Conservation (phyloP, 2,888 invertebrate genomes). For the Orthonevra nobilis region DNA sequence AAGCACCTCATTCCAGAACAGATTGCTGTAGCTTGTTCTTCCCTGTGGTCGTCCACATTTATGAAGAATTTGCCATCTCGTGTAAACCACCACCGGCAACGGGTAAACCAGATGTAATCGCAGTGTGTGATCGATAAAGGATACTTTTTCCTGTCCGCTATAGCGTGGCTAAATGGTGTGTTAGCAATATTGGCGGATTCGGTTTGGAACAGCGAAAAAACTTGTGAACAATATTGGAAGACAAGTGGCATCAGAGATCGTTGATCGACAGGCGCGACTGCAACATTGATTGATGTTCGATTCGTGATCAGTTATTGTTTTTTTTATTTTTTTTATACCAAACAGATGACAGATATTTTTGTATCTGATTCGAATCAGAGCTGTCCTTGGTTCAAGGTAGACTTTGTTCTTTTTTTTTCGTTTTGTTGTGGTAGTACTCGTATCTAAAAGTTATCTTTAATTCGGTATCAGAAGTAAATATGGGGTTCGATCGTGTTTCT, state of each 20-base stretch:
- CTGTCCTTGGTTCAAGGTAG: too few species aligned
- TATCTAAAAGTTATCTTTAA: too few species aligned
- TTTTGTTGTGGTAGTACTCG: too few species aligned
- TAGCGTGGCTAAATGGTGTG: slow-evolving; percentile 46
- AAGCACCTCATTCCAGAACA: slow-evolving; percentile 11
- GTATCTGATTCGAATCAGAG: slow-evolving; percentile 33
- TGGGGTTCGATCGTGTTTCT: too few species aligned
- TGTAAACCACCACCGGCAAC: slow-evolving; percentile 35
- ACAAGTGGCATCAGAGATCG: slow-evolving; percentile 37
- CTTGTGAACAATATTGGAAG: slow-evolving; percentile 53
- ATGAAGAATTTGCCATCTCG: slow-evolving; percentile 27
- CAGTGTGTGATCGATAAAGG: slow-evolving; percentile 27
- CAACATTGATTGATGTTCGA: slow-evolving; percentile 36
- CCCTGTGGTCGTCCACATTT: too few species aligned
- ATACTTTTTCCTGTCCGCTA: background rate
- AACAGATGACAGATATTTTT: slow-evolving; percentile 29
- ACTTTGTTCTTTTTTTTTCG: too few species aligned
- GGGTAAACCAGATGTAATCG: slow-evolving; percentile 44
- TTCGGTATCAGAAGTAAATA: too few species aligned
- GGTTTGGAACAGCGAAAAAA: slow-evolving; percentile 8
- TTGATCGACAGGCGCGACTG: slow-evolving; percentile 53
- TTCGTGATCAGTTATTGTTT: slow-evolving; percentile 30
- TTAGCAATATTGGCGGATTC: slow-evolving; percentile 20
- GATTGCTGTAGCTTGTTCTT: background rate
- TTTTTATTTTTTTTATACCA: background rate